Conservation (phyloP, 2,888 invertebrate species). For the Chloromyia formosa region DNA sequence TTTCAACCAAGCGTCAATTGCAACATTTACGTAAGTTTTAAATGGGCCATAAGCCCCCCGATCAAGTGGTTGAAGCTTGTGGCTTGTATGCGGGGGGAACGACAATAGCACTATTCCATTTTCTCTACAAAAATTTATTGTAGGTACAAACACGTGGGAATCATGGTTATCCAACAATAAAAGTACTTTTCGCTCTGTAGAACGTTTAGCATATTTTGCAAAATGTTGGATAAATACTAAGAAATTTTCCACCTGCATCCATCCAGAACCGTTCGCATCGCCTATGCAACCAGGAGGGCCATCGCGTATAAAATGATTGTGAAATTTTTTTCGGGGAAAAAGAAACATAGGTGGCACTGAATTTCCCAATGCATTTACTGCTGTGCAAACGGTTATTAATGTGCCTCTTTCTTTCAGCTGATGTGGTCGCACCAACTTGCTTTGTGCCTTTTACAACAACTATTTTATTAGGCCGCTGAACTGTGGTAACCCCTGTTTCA, state of each 20-base stretch:
- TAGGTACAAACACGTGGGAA: slow-evolving; percentile 48
- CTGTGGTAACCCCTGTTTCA: slow-evolving; percentile 54
- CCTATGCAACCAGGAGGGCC: slow-evolving; percentile 56
- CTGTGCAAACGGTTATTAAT: slow-evolving; percentile 54
- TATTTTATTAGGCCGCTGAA: slow-evolving; percentile 53
- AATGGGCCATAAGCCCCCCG: slow-evolving; percentile 53
- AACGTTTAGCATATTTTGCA: slow-evolving; percentile 43
- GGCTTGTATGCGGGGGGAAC: slow-evolving; percentile 46
- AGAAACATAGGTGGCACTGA: slow-evolving; percentile 56
- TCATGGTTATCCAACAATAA: slow-evolving; percentile 50
- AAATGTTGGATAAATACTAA: slow-evolving; percentile 56
- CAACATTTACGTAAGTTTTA: slow-evolving; percentile 53
- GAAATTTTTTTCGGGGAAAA: slow-evolving; percentile 53
- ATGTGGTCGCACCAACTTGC: slow-evolving; percentile 58
- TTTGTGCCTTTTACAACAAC: slow-evolving; percentile 54
- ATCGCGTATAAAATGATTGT: slow-evolving; percentile 50
- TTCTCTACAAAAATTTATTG: slow-evolving; percentile 46
- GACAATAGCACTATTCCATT: slow-evolving; percentile 48
- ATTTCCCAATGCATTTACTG: slow-evolving; percentile 56
- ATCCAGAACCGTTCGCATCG: slow-evolving; percentile 56
- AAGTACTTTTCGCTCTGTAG: slow-evolving; percentile 41
- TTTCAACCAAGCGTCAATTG: slow-evolving; percentile 54
- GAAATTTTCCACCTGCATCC: slow-evolving; percentile 56
- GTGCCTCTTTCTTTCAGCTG: slow-evolving; percentile 57
- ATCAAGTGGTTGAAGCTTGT: slow-evolving; percentile 52